Evolutionary conservation across 2,888 invertebrate species (phyloP).

Genomic region (Bimastos eiseni): DNA sequence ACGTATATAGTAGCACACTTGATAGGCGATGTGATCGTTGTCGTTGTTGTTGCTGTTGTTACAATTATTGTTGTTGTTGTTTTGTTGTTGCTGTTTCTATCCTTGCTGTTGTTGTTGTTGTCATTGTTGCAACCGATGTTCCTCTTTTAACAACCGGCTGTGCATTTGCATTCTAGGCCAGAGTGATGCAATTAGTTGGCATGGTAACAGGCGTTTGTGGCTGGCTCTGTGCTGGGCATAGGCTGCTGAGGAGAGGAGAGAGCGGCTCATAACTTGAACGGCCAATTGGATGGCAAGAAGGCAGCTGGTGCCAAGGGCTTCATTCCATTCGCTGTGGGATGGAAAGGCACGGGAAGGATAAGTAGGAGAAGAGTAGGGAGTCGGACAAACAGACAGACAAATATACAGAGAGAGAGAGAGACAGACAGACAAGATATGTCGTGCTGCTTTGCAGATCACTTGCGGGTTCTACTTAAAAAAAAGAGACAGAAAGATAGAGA

Average conservation of each 20-base stretch:
- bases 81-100: not conserved
- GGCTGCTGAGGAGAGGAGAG: not conserved
- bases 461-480: too few relatives aligned
- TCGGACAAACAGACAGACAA: too few relatives aligned
- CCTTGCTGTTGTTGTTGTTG: not conserved
- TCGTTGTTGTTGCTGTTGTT: too few relatives aligned
- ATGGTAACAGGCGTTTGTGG: not conserved
- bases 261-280: not conserved
- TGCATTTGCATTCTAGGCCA: not conserved
- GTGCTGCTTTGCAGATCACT: too few relatives aligned
- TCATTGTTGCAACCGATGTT: not conserved
- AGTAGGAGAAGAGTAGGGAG: not conserved
- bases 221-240: not conserved
- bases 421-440: too few relatives aligned
- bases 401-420: too few relatives aligned
- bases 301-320: not conserved
- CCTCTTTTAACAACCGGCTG: not conserved
- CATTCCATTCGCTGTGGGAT: not conserved
- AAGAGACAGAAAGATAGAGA: too few relatives aligned
- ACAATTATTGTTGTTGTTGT: not conserved
- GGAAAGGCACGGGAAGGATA: not conserved
- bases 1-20: not conserved
- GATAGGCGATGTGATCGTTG: too few relatives aligned
- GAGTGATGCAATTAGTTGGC: constrained; percentile 16
- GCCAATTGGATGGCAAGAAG: not conserved